Evolutionary conservation across 2,888 invertebrate species (phyloP), one percentile per base, ranked within the genome.

Genomic region (Arrhopalites spinosus): DNA sequence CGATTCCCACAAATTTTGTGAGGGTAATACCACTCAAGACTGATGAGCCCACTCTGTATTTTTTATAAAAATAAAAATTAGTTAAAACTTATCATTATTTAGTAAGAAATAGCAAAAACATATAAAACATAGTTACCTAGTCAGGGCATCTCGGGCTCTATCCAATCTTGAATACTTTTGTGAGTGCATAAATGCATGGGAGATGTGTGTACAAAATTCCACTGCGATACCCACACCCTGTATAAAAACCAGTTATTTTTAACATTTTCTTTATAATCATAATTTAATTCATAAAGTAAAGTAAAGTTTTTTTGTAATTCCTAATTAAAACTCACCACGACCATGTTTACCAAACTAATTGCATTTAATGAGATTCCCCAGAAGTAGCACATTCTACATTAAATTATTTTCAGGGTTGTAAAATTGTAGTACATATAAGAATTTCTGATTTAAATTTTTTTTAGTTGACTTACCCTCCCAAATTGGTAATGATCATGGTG

Each of bases 201-300:
- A 96, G 82, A 98, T 88, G 87, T 99, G 98, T 78, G 97, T 96
- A 86, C 97, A 98, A 87, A 99, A 99, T 88, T 99, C 99, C 47
- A 99, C 98, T 17, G 97, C 93, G 81, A 99, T 98, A 72, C 98
- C 99, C 82, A 98, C 93, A 56, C 97, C 95, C 98, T 93, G 84
- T 25, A 15, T 27, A 25, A 30, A 29, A 59, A 71, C 5, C 20
- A 59, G 15, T 27, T 27, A 8, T 17, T 61, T 29, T 27, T 27
- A 7, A 29, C n/a, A n/a, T n/a, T n/a, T n/a, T n/a, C n/a, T n/a
- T n/a, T n/a, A n/a, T n/a, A n/a, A n/a, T n/a, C n/a, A n/a, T n/a
- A n/a, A n/a, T n/a, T n/a, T n/a, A n/a, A n/a, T n/a, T n/a, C n/a
- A n/a, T n/a, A n/a, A n/a, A n/a, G n/a, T n/a, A n/a, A n/a, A n/a